phyloP scores from a whole-genome alignment of 2,797 vertebrate species.

The Bovichtus diacanthus region DNA sequence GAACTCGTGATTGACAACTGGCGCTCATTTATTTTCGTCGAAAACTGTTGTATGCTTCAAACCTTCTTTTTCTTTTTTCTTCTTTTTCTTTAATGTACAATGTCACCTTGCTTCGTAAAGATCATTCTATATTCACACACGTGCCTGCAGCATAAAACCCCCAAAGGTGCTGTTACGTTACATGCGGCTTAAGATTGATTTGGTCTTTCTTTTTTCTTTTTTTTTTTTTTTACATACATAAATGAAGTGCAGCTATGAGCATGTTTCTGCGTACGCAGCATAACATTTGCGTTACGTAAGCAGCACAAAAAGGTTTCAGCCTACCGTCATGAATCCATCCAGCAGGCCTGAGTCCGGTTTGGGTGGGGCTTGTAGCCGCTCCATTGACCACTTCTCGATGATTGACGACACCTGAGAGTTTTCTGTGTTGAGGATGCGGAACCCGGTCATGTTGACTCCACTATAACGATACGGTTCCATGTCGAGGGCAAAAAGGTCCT shows the following conservation, averaged over 20 bases:
- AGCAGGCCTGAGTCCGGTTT: conserved; percentile 97
- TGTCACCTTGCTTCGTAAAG: conserved; percentile 17
- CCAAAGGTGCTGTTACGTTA: conserved; percentile 12
- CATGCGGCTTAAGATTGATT: conserved; percentile 28
- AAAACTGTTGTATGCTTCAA: conserved; percentile 19
- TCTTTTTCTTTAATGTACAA: no score
- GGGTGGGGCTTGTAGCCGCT: conserved; percentile 95
- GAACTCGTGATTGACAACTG: conserved; percentile 62
- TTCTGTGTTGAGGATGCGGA: conserved; percentile 96
- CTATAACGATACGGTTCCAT: conserved; percentile 97
- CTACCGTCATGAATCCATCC: conserved; percentile 99
- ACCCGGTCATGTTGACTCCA: conserved; percentile 98
- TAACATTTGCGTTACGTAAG: conserved; percentile 22
- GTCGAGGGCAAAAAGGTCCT: conserved; percentile 97
- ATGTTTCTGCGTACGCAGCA: conserved; percentile 39
- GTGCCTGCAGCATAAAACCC: conserved; percentile 17
- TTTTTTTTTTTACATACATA: conserved; percentile 2
- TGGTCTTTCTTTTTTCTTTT: no score
- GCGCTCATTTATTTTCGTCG: not conserved
- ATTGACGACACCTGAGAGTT: conserved; percentile 96
- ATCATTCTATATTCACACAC: conserved; percentile 11
- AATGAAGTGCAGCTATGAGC: conserved; percentile 9
- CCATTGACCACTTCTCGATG: conserved; percentile 99
- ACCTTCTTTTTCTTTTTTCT: not conserved
- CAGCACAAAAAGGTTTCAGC: conserved; percentile 20